Base-by-base conservation (phyloP, 1,140 invertebrate species). In the Microvelia longipes region DNA sequence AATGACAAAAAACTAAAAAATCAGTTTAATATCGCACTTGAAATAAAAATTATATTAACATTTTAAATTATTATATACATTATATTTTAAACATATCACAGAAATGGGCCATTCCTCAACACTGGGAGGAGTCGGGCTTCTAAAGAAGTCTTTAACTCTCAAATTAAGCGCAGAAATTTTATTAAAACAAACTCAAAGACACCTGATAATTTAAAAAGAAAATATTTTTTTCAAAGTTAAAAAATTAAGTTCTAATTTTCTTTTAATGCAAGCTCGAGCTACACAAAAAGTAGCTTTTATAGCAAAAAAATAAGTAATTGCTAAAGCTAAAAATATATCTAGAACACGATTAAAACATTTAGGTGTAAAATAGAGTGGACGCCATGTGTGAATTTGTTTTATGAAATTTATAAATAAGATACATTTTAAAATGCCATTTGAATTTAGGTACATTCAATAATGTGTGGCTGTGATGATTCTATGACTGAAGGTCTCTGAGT, bases 371-470 rank as follows among this genome's bases (percentile, higher is more conserved):
- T 11, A 50, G 35, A 64, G 24, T 26, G 25, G 62, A 64, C 15
- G 62, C 24, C 15, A 24, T 24, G 24, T 24, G 62, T 64, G 62
- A 24, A 26, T 64, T 15, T 64, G 62, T 64, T 50, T 50, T 50
- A 50, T 50, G 5, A 50, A 5, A 50, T 5, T 5, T 64, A 64
- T 26, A 5, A 26, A 64, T 14, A 24, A 13, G 5, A 24, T 24
- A 26, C 62, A 15, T 11, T 24, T 14, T 64, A 19, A 19, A 50
- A 11, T 5, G 19, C 24, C 5, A 5, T 64, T 26, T 24, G 24
- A 19, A 26, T 74, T 85, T 91, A 92, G 80, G 90, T 92, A 82
- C 90, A 92, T 82, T 92, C 90, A 75, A 92, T 92, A 74, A 92
- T 90, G 80, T 91, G 89, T 29, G 89, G 90, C 78, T 91, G 90